phyloP scores from a whole-genome alignment of 2,113 vertebrate species.

The Nothocercus julius region DNA sequence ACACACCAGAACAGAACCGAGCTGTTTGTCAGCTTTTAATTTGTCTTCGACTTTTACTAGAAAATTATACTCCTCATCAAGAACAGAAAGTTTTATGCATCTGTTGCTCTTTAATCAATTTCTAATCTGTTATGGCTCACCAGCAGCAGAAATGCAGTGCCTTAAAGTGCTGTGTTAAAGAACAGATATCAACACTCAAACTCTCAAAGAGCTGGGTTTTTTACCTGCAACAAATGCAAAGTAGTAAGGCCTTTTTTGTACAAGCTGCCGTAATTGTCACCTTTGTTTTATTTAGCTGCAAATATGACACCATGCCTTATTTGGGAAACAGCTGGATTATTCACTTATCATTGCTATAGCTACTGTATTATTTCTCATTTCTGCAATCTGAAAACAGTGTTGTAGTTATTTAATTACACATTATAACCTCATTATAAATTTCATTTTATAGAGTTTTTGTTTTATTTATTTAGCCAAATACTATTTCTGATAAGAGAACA shows the following conservation, averaged over 20 bases:
- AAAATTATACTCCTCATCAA: slow-evolving; percentile 28
- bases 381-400: not conserved
- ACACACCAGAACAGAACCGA: not conserved
- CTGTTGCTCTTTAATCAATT: not conserved
- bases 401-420: not conserved
- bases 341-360: not conserved
- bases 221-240: not conserved
- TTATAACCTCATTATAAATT: not conserved
- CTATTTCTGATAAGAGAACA: not conserved
- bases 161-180: not conserved
- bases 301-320: not conserved
- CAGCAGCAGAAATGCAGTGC: not conserved
- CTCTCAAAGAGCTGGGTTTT: not conserved
- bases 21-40: slow-evolving; percentile 11
- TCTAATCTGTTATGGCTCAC: not conserved
- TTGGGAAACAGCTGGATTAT: slow-evolving; percentile 4
- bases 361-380: not conserved
- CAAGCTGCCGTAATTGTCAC: not conserved
- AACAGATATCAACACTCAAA: not conserved
- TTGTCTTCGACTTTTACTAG: not conserved
- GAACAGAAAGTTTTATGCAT: not conserved
- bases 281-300: not conserved
- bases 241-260: not conserved
- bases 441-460: not conserved
- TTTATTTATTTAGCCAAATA: not conserved